Conservation (phyloP, 2,797 vertebrate species). For the Amazonetta brasiliensis region DNA sequence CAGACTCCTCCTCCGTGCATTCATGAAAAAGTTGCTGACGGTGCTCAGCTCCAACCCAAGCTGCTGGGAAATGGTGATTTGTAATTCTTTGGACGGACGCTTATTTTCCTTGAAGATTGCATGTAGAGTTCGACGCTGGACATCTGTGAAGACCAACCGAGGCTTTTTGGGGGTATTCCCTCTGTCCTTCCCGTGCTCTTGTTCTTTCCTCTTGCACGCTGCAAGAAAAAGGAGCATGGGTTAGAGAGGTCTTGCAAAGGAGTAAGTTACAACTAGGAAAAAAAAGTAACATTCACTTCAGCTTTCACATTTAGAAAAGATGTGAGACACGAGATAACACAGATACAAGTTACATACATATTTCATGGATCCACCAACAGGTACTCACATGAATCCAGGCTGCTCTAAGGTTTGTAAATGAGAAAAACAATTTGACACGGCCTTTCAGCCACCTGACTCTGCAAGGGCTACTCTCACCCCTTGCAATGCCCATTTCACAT, state of each 20-base stretch:
- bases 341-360: background rate
- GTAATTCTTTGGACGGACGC: slow-evolving; percentile 99
- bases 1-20: slow-evolving; percentile 95
- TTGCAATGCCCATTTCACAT: background rate
- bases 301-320: background rate
- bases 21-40: slow-evolving; percentile 99
- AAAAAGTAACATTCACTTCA: background rate
- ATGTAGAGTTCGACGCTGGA: slow-evolving; percentile 97
- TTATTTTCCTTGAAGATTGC: slow-evolving; percentile 99
- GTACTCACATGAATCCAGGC: too few species aligned
- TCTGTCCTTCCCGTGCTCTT: slow-evolving; percentile 93
- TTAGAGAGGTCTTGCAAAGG: slow-evolving; percentile 40
- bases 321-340: background rate
- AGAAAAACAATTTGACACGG: too few species aligned
- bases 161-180: slow-evolving; percentile 95
- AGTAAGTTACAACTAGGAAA: background rate
- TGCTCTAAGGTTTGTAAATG: too few species aligned
- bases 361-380: background rate
- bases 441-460: background rate
- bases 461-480: background rate
- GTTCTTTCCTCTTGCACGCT: slow-evolving; percentile 99
- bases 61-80: slow-evolving; percentile 99
- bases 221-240: slow-evolving; percentile 65
- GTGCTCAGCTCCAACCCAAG: slow-evolving; percentile 97
- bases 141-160: slow-evolving; percentile 97